Evolutionary conservation across 2,888 invertebrate genomes (phyloP), one percentile per base, ranked within the genome.

Genomic region (Thera obeliscata): DNA sequence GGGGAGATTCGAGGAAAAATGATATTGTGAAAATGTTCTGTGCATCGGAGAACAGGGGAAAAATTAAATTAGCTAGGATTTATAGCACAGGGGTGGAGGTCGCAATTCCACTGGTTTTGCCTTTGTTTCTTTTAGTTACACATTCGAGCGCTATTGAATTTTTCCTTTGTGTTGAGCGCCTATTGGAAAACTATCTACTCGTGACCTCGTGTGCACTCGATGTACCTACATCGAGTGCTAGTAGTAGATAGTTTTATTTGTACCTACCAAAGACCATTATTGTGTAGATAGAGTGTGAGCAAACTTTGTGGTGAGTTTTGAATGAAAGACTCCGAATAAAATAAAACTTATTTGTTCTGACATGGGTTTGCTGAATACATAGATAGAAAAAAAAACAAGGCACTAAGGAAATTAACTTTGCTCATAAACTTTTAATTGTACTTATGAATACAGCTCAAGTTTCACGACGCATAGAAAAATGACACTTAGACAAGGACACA

Each of bases 1-100:
- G 67, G 64, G 69, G 64, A 72, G 71, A 67, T 63, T 74, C 64
- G 63, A 69, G 71, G 64, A 75, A 71, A 75, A 75, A 74, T 77
- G 69, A 72, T 75, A 73, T 74, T 66, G 69, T 71, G 74, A 76
- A 79, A 78, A 74, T 77, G 74, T 74, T 70, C 68, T 68, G 77
- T 78, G 74, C 72, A 76, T 72, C 61, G 75, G 74, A 77, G 78
- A 73, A 73, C 72, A 67, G 75, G 73, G 74, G 72, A 73, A 68
- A 74, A 78, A 81, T 81, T 78, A 76, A 81, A 81, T 81, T 81
- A 81, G 77, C 66, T 57, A 67, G 71, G 76, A 76, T 72, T 61
- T 73, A 75, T 72, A 59, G 66, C 65, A 9, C 41, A 61, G 64
- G 69, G 72, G 73, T 65, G 73, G 74, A 62, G 65, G 65, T 66